A percentile compares a stretch with the other conserved stretches of the same genome.
phyloP scores from a whole-genome alignment of 2,888 invertebrate genomes.

The Halictus ligatus region DNA sequence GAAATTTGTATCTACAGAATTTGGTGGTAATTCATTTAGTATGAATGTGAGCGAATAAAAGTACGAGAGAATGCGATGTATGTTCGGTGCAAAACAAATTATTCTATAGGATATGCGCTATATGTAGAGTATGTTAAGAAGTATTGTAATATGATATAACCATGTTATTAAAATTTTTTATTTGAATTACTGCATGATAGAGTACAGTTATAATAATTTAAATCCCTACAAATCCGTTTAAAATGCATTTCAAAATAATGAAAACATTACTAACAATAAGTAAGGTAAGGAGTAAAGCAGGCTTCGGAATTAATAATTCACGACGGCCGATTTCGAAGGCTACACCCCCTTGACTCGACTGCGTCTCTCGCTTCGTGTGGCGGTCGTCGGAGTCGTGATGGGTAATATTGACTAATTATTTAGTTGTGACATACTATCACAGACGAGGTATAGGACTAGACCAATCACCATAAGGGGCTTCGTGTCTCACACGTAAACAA shows the following conservation, averaged over 20 bases:
- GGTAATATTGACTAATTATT: too few species aligned
- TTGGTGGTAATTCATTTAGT: slow-evolving; percentile 40
- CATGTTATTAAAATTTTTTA: slow-evolving; percentile 69
- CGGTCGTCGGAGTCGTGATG: too few species aligned
- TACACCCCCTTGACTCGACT: fast-evolving
- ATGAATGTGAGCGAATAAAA: slow-evolving; percentile 56
- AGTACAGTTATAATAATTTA: slow-evolving; percentile 61
- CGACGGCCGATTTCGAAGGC: fast-evolving
- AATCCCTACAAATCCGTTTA: slow-evolving; percentile 68
- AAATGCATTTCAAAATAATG: slow-evolving; percentile 2
- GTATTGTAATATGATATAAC: slow-evolving; percentile 64
- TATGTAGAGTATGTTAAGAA: slow-evolving; percentile 58
- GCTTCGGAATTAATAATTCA: too few species aligned
- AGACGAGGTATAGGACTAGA: too few species aligned
- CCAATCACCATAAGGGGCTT: too few species aligned
- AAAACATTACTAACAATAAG: too few species aligned
- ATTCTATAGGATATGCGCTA: slow-evolving; percentile 52
- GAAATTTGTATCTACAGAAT: slow-evolving; percentile 22
- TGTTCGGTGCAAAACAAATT: slow-evolving; percentile 51
- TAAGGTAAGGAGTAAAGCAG: neutral
- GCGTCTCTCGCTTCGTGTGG: too few species aligned
- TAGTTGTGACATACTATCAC: too few species aligned
- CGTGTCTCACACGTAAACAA: too few species aligned
- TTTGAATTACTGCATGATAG: slow-evolving; percentile 55
- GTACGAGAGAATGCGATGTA: slow-evolving; percentile 62